Evolutionary conservation across 2,113 vertebrate genomes (phyloP), one percentile per base, ranked within the genome.

Genomic region (Polypterus bichir): DNA sequence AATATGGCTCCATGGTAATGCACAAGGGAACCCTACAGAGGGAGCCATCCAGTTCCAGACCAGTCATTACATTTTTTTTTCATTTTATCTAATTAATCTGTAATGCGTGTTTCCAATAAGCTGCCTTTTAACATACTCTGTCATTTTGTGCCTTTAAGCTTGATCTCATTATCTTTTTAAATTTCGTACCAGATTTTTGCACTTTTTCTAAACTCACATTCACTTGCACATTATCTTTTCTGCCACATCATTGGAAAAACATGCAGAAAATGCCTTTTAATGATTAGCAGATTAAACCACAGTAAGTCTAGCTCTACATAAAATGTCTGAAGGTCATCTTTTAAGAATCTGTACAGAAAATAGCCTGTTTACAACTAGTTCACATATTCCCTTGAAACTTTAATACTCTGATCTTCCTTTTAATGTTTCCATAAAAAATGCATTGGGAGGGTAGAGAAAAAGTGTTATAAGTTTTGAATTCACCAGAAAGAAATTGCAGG

Each of bases 161-260:
- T 27, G 27, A 27, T 27, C 27, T 27, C 27, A 27, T 27, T 27
- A 27, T 27, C 27, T 27, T 27, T 27, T 27, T 27, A 27, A 27
- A 27, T 27, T 27, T 27, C 2, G 27, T 27, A 27, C 27, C 27
- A 27, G 27, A 27, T 27, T 27, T 27, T 27, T 27, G 27, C 27
- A 27, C 2, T 27, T 27, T 27, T 27, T 27, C 27, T 27, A 27
- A 27, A 27, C 27, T 27, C 44, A 46, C 9, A 62, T 9, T 54
- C 44, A 44, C 46, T 62, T 46, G 49, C 5, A 49, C 8, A 66
- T 9, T 44, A 58, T 64, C 7, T 65, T 46, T 46, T 4, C 3
- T 47, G 46, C 58, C 58, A 64, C 61, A 59, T 66, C 49, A 62
- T 66, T 62, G 66, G 44, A 72, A 67, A 54, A n/a, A 64, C 10